Conservation (phyloP, 1,140 invertebrate species). For the Lepidurus arcticus region DNA sequence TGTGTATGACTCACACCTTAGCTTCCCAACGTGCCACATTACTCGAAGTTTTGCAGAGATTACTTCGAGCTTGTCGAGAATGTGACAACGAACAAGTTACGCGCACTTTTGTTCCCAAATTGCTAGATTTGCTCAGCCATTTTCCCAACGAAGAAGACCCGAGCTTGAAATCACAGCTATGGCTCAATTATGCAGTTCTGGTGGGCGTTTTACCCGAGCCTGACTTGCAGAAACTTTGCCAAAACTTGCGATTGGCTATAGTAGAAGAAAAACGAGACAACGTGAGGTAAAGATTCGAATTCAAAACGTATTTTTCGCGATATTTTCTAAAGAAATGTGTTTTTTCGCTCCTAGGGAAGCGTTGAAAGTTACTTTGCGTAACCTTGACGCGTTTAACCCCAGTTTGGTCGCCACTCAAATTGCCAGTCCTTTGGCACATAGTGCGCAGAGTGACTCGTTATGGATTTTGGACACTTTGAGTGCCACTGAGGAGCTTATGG, state of each 20-base stretch:
- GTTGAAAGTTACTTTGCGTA: not conserved
- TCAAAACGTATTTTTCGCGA: not conserved
- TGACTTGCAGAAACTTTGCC: not conserved
- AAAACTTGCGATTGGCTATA: not conserved
- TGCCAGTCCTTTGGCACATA: not conserved
- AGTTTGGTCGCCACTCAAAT: not conserved
- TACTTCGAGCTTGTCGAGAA: conserved; percentile 1
- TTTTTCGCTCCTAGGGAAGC: not conserved
- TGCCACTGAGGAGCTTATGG: not conserved
- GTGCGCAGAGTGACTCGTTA: not conserved
- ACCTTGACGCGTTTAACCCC: not conserved
- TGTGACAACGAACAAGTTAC: not conserved
- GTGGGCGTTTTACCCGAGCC: not conserved
- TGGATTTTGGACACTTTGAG: not conserved
- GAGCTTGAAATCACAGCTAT: not conserved
- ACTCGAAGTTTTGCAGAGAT: not conserved
- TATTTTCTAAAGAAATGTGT: not conserved
- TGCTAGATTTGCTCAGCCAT: not conserved
- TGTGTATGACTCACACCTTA: not conserved
- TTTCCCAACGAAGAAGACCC: not conserved
- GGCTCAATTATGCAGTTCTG: not conserved
- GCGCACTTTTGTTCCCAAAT: not conserved
- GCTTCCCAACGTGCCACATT: not conserved
- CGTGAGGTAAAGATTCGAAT: not conserved
- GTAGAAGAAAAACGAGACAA: not conserved